Evolutionary conservation across 53 echinoderm and acorn worm genomes (phyloP), one percentile per base, ranked within the genome.

Genomic region (Holothuria leucospilota): DNA sequence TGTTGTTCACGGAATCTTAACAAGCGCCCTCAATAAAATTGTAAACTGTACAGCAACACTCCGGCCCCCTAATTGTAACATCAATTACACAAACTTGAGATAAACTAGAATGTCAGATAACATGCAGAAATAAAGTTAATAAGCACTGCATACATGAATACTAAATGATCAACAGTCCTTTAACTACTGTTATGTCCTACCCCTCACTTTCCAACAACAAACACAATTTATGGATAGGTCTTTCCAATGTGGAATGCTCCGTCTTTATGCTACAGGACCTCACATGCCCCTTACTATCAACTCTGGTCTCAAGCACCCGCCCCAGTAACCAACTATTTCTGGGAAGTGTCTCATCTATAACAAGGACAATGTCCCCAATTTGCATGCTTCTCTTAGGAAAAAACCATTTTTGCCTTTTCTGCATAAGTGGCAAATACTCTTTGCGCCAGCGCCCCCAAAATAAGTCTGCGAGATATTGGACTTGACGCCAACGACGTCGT

Each of bases 211-310:
- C 62, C 61, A 81, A 20, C 62, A 94, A 29, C 62, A 94, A 49
- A 70, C 75, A 91, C 39, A 94, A 56, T 62, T 91, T 89, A 27
- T 70, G 71, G 75, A 94, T 87, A 64, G 94, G 94, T 73, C 94
- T 86, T 21, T 84, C 77, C 11, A 88, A 85, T 20, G 72, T 79
- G n/a, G 85, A 59, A 49, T 87, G 62, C 34, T 77, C 25, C 20
- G 91, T 91, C 92, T 88, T 10, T n/a, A n/a, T n/a, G n/a, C n/a
- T n/a, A n/a, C n/a, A n/a, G n/a, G n/a, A n/a, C n/a, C n/a, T n/a
- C n/a, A 94, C 92, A 26, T 87, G 70, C 27, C 63, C 71, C 67
- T 90, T 87, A 41, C 62, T 90, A 20, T 90, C 92, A n/a, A 78
- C 16, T 51, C 58, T 77, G 13, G 81, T 87, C 39, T 92, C 88